A percentile compares a stretch with the other conserved stretches of the same genome.
These are phyloP conservation scores for Phyto melanocephala DNA, from an alignment of 2,888 invertebrate genomes.

Conservation along the genomic window DNA sequence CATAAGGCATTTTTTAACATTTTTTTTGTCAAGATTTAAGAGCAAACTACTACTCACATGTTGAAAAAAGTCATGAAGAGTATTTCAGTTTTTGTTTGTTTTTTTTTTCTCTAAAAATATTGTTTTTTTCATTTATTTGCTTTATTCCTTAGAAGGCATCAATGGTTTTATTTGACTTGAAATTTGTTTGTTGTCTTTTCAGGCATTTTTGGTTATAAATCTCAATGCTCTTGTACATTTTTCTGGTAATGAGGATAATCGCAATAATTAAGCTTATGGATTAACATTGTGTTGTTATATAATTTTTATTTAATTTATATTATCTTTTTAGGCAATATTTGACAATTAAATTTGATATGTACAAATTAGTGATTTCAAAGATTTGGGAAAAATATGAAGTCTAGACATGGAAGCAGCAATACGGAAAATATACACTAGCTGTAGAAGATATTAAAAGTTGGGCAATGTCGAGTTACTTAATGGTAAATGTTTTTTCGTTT, in stretches of 20 bases:
- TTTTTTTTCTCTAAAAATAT: neutral
- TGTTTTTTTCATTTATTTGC: neutral
- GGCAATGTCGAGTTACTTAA: no score
- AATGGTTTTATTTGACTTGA: slow-evolving; percentile 3
- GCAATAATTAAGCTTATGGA: slow-evolving; percentile 17
- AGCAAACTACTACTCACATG: neutral
- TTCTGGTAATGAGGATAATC: slow-evolving; percentile 43
- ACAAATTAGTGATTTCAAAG: neutral
- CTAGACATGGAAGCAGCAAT: neutral
- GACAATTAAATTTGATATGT: slow-evolving; percentile 29
- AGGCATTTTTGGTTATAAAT: slow-evolving; percentile 23
- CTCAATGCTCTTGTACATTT: slow-evolving; percentile 28
- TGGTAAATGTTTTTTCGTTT: no score
- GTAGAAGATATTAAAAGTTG: no score
- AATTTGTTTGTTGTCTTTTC: neutral
- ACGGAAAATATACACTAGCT: no score
- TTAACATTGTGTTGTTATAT: slow-evolving; percentile 28
- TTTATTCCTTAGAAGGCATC: slow-evolving; percentile 40
- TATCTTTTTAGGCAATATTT: slow-evolving; percentile 20
- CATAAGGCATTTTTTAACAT: slow-evolving; percentile 15
- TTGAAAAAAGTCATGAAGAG: slow-evolving; percentile 1
- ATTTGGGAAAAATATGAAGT: neutral
- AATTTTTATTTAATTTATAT: slow-evolving; percentile 1
- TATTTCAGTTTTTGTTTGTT: neutral
- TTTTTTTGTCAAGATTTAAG: slow-evolving; percentile 4